Conservation (phyloP, 2,113 vertebrate genomes). For the Terrapene triunguis region DNA sequence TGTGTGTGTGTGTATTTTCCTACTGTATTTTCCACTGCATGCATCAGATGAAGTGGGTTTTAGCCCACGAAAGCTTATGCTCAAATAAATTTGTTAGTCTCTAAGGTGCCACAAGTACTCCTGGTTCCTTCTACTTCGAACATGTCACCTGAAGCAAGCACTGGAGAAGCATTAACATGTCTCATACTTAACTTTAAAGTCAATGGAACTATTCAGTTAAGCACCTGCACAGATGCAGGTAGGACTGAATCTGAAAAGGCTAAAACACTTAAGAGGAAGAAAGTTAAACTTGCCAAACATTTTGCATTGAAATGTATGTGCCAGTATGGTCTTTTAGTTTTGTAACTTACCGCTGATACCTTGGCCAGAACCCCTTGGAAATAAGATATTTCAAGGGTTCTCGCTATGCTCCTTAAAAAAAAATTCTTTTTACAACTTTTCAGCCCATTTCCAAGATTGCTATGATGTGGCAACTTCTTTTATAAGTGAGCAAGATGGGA, state of each 20-base stretch:
- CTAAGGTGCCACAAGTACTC: too few relatives aligned
- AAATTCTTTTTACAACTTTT: neutral
- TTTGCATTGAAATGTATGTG: neutral
- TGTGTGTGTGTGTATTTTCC: too few relatives aligned
- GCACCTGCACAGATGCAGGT: fast-evolving
- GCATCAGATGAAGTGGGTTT: too few relatives aligned
- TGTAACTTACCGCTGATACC: neutral
- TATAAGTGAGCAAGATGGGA: neutral
- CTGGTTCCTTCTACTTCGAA: too few relatives aligned
- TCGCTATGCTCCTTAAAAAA: neutral
- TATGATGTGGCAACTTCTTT: too few relatives aligned
- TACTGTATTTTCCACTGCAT: too few relatives aligned
- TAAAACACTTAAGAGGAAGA: neutral
- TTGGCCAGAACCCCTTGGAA: too few relatives aligned
- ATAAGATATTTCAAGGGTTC: neutral
- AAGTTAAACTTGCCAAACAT: neutral
- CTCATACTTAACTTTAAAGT: neutral
- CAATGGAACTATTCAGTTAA: fast-evolving
- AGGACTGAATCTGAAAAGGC: neutral
- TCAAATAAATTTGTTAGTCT: too few relatives aligned
- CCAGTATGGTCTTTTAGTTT: neutral
- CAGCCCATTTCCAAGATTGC: neutral
- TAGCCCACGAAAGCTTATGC: too few relatives aligned
- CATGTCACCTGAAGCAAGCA: neutral
- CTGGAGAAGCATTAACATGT: neutral